Percentiles rank a stretch among this genome's conserved stretches.
These are phyloP conservation scores for Campoletis sonorensis DNA, from an alignment of 1,140 invertebrate genomes.

Conservation along the genomic window DNA sequence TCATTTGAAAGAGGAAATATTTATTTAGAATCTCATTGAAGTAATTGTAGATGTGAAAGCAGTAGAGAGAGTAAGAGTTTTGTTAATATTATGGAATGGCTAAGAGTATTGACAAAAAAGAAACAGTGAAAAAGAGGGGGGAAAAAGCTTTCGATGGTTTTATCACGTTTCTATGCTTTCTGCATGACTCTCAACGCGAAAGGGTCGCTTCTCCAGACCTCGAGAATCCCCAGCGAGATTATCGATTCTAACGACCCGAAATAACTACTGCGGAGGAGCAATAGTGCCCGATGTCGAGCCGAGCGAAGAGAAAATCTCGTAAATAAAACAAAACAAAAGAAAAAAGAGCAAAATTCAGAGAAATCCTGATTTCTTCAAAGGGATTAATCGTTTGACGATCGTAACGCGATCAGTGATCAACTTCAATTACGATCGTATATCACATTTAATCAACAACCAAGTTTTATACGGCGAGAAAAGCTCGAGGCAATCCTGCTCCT, in stretches of 20 bases:
- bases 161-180: slow-evolving; percentile 33
- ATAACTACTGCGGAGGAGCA: slow-evolving; percentile 39
- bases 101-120: background rate
- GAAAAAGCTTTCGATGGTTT: background rate
- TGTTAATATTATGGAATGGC: no score
- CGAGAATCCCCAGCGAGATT: slow-evolving; percentile 45
- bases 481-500: no score
- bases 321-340: background rate
- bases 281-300: slow-evolving; percentile 2
- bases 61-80: background rate
- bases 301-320: background rate
- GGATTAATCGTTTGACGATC: slow-evolving; percentile 39
- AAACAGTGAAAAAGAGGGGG: background rate
- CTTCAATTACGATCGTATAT: slow-evolving; percentile 37
- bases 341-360: background rate
- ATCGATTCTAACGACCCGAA: slow-evolving; percentile 47
- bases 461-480: background rate
- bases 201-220: slow-evolving; percentile 35
- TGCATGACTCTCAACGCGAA: background rate
- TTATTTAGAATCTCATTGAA: no score
- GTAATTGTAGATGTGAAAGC: no score
- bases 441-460: slow-evolving; percentile 7
- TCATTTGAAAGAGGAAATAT: no score
- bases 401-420: slow-evolving; percentile 28
- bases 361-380: slow-evolving; percentile 16